Evolutionary conservation across 2,797 vertebrate species (phyloP).

Genomic region (Cercopithecus hamlyni): DNA sequence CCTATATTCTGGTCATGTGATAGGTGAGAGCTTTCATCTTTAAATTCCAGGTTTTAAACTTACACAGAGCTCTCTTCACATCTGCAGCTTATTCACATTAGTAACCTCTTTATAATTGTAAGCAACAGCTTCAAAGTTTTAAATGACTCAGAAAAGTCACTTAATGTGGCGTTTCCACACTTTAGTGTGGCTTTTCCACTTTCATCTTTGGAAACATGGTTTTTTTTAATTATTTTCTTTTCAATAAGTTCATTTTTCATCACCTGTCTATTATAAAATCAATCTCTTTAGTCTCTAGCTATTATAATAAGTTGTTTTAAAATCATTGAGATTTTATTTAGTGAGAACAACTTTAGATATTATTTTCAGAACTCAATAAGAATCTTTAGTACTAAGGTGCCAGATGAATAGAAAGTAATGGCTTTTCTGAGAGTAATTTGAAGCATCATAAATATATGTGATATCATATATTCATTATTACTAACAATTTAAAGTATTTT

Average conservation of each 20-base stretch:
- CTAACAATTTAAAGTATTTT: background rate
- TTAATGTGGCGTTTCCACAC: background rate
- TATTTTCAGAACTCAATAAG: background rate
- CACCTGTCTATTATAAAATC: background rate
- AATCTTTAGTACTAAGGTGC: background rate
- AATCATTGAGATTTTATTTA: background rate
- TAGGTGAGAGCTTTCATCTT: background rate
- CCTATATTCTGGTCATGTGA: background rate
- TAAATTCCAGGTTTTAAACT: background rate
- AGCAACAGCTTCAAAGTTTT: background rate
- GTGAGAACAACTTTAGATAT: background rate
- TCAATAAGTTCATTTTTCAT: background rate
- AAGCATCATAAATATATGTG: background rate
- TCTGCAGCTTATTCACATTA: background rate
- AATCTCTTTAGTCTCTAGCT: background rate
- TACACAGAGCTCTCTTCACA: background rate
- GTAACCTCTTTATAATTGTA: background rate
- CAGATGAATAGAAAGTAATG: background rate
- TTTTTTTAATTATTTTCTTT: background rate
- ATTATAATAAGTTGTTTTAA: background rate
- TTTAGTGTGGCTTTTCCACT: background rate
- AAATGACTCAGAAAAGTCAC: background rate
- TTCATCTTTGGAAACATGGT: background rate
- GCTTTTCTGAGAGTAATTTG: no score
- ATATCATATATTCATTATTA: background rate